phyloP scores from a whole-genome alignment of 2,888 invertebrate genomes.

The Tromatobia lineatoria region DNA sequence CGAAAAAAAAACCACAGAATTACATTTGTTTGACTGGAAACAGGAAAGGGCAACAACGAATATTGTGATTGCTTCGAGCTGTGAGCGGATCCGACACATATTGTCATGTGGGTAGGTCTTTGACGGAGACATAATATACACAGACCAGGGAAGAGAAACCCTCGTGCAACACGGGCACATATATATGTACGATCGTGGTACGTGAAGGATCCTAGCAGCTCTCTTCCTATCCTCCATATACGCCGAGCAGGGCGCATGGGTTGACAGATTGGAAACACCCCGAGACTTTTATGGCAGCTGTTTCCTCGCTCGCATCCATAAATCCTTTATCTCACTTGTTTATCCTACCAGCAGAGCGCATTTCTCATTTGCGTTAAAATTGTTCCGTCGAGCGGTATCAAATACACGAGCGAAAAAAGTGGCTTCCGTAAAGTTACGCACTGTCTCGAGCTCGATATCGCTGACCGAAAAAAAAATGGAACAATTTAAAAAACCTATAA shows the following conservation, averaged over 20 bases:
- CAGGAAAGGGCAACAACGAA: conserved; percentile 64
- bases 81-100: conserved; percentile 50
- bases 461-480: not conserved
- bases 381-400: conserved; percentile 62
- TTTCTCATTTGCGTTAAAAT: conserved; percentile 80
- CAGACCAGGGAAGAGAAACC: conserved; percentile 19
- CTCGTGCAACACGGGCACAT: conserved; percentile 10
- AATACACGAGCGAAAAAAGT: conserved; percentile 11
- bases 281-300: conserved; percentile 80
- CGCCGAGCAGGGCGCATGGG: conserved; percentile 50
- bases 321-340: conserved; percentile 80
- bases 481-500: not conserved
- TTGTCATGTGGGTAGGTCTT: conserved; percentile 52
- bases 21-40: conserved; percentile 65
- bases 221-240: conserved; percentile 33
- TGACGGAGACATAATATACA: conserved; percentile 58
- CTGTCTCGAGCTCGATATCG: not conserved
- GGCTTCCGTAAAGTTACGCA: conserved; percentile 7
- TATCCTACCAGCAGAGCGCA: conserved; percentile 72
- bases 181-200: conserved; percentile 18
- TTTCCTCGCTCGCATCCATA: conserved; percentile 74
- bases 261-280: conserved; percentile 81
- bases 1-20: conserved; percentile 35
- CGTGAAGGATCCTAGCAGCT: conserved; percentile 43
- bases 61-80: conserved; percentile 68